Evolutionary conservation across 92 coral and sea anemone genomes (phyloP).

Genomic region (Umimayanthus chanpuru): DNA sequence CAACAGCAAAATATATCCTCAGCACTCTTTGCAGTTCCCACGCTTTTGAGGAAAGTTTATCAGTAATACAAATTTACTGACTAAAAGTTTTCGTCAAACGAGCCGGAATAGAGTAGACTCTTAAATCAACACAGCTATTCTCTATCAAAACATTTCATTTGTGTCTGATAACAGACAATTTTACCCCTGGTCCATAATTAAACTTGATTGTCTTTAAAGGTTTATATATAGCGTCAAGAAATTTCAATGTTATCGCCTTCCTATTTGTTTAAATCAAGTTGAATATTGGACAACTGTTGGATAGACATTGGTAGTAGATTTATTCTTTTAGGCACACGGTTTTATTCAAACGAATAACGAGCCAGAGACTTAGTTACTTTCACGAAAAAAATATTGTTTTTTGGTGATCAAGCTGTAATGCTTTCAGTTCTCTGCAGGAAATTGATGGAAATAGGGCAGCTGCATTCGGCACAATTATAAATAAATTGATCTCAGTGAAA

Average conservation of each 20-base stretch:
- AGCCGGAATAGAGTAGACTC: conserved; percentile 55
- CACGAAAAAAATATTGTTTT: background rate
- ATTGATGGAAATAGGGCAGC: background rate
- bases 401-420: conserved; percentile 26
- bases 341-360: conserved; percentile 4
- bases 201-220: conserved; percentile 20
- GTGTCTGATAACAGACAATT: conserved; percentile 29
- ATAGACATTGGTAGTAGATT: background rate
- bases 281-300: background rate
- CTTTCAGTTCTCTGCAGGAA: conserved; percentile 38
- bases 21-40: background rate
- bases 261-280: background rate
- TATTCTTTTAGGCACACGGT: background rate
- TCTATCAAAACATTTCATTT: conserved; percentile 45
- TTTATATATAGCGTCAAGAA: background rate
- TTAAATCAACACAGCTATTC: conserved; percentile 61
- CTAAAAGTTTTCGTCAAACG: conserved; percentile 18
- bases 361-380: conserved; percentile 11
- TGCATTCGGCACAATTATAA: conserved; percentile 20
- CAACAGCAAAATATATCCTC: background rate
- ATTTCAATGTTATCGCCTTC: conserved; percentile 6
- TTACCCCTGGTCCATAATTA: conserved; percentile 23
- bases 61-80: background rate
- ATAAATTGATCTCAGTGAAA: background rate
- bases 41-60: conserved; percentile 6